Percentiles rank a stretch among this genome's conserved stretches.
Evolutionary conservation across 2,113 vertebrate genomes (phyloP).

Genomic region (Brienomyrus brachyistius): DNA sequence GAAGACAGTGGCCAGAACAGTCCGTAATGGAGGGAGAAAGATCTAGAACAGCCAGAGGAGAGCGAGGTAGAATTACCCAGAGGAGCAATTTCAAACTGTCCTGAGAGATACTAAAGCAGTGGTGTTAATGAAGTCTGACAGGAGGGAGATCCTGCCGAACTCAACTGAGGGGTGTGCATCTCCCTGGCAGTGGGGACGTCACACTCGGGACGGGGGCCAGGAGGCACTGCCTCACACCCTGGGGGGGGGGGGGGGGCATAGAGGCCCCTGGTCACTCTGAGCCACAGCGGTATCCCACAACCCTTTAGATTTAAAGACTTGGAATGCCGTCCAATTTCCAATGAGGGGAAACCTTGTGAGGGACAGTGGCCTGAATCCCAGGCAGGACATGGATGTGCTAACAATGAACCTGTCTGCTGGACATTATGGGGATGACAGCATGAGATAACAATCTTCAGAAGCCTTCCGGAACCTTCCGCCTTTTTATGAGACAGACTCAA

Average conservation of each 20-base stretch:
- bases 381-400: constrained; percentile 23
- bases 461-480: neutral
- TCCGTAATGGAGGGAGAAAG: neutral
- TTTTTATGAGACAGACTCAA: neutral
- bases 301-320: constrained; percentile 37
- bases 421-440: neutral
- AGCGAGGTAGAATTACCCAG: neutral
- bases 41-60: constrained; percentile 1
- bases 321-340: constrained; percentile 49
- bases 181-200: neutral
- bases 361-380: constrained; percentile 38
- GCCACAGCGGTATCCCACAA: constrained; percentile 8
- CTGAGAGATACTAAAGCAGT: neutral
- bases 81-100: neutral
- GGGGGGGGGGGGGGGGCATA: constrained; percentile 26
- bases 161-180: neutral
- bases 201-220: neutral
- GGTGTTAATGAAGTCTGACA: neutral
- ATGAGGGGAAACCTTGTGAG: constrained; percentile 43
- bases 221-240: neutral
- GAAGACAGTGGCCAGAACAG: neutral
- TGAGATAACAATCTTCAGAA: neutral
- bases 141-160: neutral
- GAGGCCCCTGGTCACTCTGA: constrained; percentile 15
- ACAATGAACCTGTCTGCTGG: neutral